phyloP scores from a whole-genome alignment of 2,113 vertebrate species.

The Onychorhynchus coronatus region DNA sequence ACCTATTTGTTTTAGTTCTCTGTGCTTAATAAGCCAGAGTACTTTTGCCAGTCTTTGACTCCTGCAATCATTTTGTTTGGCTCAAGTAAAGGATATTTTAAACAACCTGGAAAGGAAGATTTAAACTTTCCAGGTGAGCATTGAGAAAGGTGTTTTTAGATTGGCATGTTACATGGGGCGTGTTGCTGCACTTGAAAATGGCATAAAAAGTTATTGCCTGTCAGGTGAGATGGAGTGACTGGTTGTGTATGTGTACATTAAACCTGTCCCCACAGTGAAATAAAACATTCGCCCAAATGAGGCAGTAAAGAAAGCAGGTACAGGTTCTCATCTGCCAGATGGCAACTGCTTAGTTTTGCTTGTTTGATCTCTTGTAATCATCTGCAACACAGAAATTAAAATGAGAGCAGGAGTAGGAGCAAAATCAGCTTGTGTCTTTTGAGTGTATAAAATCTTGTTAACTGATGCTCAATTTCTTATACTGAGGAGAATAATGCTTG shows the following conservation, averaged over 20 bases:
- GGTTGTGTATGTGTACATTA: neutral
- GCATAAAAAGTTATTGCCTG: conserved; percentile 39
- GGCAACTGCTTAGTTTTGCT: neutral
- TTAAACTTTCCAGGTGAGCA: conserved; percentile 43
- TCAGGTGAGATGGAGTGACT: conserved; percentile 11
- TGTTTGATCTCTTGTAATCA: neutral
- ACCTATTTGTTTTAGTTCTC: neutral
- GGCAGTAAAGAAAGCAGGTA: neutral
- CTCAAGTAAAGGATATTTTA: neutral
- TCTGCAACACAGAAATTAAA: neutral
- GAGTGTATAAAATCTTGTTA: neutral
- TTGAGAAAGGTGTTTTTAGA: conserved; percentile 26
- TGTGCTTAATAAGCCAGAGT: neutral
- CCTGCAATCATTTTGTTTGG: neutral
- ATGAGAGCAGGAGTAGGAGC: neutral
- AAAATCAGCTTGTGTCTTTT: neutral
- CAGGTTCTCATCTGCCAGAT: neutral
- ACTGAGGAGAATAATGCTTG: neutral
- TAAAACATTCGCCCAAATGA: neutral
- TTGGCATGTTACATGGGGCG: neutral
- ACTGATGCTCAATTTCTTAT: neutral
- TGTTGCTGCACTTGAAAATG: neutral
- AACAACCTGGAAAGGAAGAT: conserved; percentile 8
- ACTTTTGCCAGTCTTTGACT: neutral
- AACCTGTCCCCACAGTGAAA: neutral